Evolutionary conservation across 2,113 vertebrate genomes (phyloP).

Genomic region (Bos taurus): DNA sequence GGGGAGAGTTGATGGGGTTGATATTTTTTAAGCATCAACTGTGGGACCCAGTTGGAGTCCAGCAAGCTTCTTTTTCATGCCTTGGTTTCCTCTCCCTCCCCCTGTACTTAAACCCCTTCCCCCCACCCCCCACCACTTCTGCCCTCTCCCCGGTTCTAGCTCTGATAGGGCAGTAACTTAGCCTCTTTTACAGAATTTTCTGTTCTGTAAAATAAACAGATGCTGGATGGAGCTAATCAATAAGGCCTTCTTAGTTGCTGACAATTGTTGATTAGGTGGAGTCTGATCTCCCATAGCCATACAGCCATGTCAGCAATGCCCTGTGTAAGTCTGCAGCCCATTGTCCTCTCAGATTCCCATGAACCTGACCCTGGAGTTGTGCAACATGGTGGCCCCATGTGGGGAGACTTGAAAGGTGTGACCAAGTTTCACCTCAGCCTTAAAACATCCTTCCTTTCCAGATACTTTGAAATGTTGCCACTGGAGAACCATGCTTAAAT

Average conservation of each 20-base stretch:
- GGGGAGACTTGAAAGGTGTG: constrained; percentile 3
- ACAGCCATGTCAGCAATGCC: background rate
- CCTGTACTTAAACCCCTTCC: background rate
- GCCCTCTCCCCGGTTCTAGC: background rate
- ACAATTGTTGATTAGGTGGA: background rate
- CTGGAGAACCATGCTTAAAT: constrained; percentile 58
- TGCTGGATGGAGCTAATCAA: background rate
- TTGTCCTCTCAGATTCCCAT: background rate
- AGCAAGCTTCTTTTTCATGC: background rate
- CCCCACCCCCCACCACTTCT: background rate
- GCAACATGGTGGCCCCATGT: background rate
- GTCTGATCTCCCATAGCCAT: background rate
- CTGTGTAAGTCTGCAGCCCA: fast-evolving
- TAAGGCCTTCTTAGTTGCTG: background rate
- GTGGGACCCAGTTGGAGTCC: background rate
- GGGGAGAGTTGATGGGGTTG: background rate
- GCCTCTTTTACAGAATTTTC: background rate
- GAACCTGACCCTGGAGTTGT: background rate
- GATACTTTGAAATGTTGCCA: constrained; percentile 59
- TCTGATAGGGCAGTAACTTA: background rate
- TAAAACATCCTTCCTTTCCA: constrained; percentile 31
- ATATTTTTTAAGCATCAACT: background rate
- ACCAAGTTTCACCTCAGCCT: constrained; percentile 12
- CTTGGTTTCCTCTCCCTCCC: background rate
- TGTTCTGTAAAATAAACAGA: background rate